Evolutionary conservation across 2,797 vertebrate genomes (phyloP), one percentile per base, ranked within the genome.

Genomic region (Hemitrygon akajei): DNA sequence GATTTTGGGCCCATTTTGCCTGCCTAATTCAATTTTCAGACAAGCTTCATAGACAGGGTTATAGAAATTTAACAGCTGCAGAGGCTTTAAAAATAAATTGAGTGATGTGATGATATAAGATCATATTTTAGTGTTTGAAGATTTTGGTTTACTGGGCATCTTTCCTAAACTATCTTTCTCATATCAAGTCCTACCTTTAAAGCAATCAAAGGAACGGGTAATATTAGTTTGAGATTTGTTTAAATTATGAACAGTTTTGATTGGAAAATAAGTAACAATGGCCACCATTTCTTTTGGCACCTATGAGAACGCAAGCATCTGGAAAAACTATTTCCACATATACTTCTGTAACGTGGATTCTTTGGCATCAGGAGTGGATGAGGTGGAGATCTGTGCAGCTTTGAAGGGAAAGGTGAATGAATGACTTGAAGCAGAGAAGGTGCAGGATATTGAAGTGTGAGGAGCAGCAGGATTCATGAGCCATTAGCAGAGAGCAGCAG

Each of bases 151-250:
- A 80, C 93, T 94, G 79, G 25, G 73, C 71, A 86, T 82, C 94
- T 93, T 93, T 93, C 94, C 93, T 95, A 58, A 94, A 93, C 94
- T 94, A 94, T 94, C 93, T 34, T 60, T 63, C 84, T n/a, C 14
- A 86, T 69, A n/a, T 7, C 63, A 34, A 20, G 77, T 37, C 34
- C 60, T n/a, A 34, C 16, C 18, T 3, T 87, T 87, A n/a, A 66
- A 58, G 14, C 58, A 34, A 34, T 63, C 58, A 20, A n/a, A 63
- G 34, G 18, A 87, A 58, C 18, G n/a, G 30, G 25, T 47, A 40
- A 75, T 11, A 73, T 40, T 71, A 25, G 73, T 69, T 71, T 3
- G n/a, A 91, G 63, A 37, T 75, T 92, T 30, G 20, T 75, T 16
- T 0, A 75, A 73, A 75, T 86, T 30, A 60, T 60, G 47, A 87